Evolutionary conservation across 2,113 vertebrate species (phyloP), one percentile per base, ranked within the genome.

Genomic region (Herpailurus yagouaroundi): DNA sequence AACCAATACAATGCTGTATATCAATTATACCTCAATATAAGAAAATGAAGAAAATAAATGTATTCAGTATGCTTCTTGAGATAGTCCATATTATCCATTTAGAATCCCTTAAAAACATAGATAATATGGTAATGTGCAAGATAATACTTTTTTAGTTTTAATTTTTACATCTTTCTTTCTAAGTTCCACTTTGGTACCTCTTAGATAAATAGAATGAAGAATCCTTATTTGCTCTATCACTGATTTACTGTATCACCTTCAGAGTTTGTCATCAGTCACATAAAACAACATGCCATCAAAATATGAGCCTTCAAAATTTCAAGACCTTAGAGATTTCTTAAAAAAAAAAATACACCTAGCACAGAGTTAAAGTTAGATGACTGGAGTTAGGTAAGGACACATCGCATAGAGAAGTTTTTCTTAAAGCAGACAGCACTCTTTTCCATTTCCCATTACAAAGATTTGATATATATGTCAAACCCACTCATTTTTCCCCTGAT

Each of bases 391-490:
- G 0, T 89, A 94, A 97, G 64, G 89, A 85, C 64, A 97, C 41
- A 66, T 68, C 60, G 79, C 31, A 86, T 57, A 33, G 74, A 95
- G 60, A 64, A 94, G 41, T 8, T 74, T 95, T 7, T 95, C 66
- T 95, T 77, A 68, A 55, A 80, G 55, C n/a, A 86, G 74, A 94
- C 4, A 84, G 15, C 38, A 31, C 21, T 95, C 4, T 82, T 92
- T 93, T 74, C 36, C 4, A 55, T 18, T 86, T 57, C 8, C 15
- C 12, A 88, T 55, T 83, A 74, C 3, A 71, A 82, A 63, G 31
- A 83, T 79, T 92, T 96, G 68, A 96, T 92, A 80, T 57, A 21
- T 69, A 41, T 92, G 81, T 97, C 85, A 92, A 90, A 82, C 87
- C 74, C 64, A 97, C 60, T 94, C 93, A 93, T 8, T 74, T 81